Conservation (phyloP, 2,888 invertebrate species). For the Agrenia bidenticulata region DNA sequence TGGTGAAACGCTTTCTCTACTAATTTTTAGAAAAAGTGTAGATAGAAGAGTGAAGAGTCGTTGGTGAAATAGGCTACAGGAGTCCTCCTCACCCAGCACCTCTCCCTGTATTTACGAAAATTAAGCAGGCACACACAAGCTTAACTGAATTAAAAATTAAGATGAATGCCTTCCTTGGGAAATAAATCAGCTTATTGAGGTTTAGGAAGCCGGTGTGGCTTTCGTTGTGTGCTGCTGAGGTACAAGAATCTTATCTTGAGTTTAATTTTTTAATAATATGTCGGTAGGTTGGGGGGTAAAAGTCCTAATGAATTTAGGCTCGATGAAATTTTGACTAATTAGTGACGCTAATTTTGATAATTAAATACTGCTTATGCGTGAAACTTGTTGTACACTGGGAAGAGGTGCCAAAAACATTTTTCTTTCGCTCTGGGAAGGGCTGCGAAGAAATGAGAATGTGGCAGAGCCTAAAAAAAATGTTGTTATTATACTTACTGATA, state of each 20-base stretch:
- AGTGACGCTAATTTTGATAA: slow-evolving; percentile 4
- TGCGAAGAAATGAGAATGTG: too few species aligned
- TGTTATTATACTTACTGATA: too few species aligned
- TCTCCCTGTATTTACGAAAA: slow-evolving; percentile 14
- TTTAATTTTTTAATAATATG: background rate
- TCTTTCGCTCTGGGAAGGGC: too few species aligned
- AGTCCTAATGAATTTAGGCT: slow-evolving; percentile 8
- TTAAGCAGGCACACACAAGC: slow-evolving; percentile 10
- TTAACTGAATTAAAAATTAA: slow-evolving; percentile 14
- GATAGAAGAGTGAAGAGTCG: too few species aligned
- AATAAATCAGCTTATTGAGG: slow-evolving; percentile 12
- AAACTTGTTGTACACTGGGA: slow-evolving; percentile 2
- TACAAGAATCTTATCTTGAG: too few species aligned
- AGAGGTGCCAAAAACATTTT: too few species aligned
- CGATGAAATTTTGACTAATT: slow-evolving; percentile 16
- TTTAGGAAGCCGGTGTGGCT: background rate
- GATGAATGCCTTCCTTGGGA: slow-evolving; percentile 18
- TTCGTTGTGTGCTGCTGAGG: background rate
- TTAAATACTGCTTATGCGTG: slow-evolving; percentile 9
- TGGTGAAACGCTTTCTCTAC: too few species aligned
- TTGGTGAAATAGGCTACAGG: too few species aligned
- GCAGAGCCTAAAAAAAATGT: too few species aligned
- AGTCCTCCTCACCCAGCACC: slow-evolving; percentile 7
- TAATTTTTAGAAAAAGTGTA: too few species aligned
- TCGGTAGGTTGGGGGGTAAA: background rate